These are phyloP conservation scores for Harpagoxenus sublaevis DNA, from an alignment of 2,888 invertebrate genomes.

Conservation along the genomic window DNA sequence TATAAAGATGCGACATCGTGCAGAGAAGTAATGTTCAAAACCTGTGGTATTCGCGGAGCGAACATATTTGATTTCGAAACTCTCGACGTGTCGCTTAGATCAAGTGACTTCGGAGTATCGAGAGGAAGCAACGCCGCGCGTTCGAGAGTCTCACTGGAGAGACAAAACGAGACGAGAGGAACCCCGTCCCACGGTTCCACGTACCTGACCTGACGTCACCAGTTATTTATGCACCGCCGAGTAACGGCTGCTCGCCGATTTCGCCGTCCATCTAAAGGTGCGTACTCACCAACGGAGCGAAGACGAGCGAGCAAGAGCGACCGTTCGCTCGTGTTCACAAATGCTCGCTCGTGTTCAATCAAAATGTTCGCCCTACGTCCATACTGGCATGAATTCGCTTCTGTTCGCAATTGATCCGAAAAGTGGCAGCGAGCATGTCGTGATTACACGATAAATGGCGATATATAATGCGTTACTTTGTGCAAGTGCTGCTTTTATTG, in stretches of 20 bases:
- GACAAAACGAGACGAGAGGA: slow-evolving; percentile 8
- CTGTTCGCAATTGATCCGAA: too few species aligned
- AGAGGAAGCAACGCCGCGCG: background rate
- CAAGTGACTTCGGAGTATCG: background rate
- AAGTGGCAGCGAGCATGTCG: too few species aligned
- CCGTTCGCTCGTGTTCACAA: too few species aligned
- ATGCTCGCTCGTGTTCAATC: too few species aligned
- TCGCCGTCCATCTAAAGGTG: slow-evolving; percentile 43
- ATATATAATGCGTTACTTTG: too few species aligned
- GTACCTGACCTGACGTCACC: slow-evolving; percentile 64
- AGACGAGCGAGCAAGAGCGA: too few species aligned
- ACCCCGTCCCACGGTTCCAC: slow-evolving; percentile 48
- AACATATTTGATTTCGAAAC: background rate
- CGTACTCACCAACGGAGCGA: too few species aligned
- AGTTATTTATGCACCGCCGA: slow-evolving; percentile 65
- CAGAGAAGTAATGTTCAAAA: background rate
- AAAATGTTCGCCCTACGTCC: too few species aligned
- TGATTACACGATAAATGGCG: too few species aligned
- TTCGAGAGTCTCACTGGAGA: background rate
- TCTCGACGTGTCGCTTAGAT: background rate
- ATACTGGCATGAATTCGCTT: too few species aligned
- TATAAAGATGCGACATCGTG: background rate
- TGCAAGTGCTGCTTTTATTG: too few species aligned
- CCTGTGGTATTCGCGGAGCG: background rate
- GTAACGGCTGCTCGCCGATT: slow-evolving; percentile 57